Evolutionary conservation across 2,113 vertebrate species (phyloP).

Genomic region (Brachirus orientalis): DNA sequence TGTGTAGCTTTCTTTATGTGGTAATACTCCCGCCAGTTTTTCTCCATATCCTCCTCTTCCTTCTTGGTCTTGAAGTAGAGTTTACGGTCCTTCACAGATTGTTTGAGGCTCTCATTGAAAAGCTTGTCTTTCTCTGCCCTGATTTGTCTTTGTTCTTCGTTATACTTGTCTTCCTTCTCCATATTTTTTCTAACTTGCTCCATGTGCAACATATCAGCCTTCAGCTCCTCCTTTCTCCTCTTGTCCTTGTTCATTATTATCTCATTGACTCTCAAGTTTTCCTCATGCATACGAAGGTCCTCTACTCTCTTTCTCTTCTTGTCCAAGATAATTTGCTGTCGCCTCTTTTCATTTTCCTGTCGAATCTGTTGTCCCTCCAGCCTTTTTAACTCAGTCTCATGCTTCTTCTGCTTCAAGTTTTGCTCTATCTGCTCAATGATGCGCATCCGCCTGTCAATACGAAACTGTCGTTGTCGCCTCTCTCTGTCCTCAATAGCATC

Average conservation of each 20-base stretch:
- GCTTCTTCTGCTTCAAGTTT: neutral
- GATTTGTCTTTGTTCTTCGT: neutral
- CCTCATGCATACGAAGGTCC: neutral
- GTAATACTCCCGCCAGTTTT: neutral
- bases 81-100: neutral
- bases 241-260: neutral
- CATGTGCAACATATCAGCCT: neutral
- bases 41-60: neutral
- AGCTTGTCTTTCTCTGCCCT: neutral
- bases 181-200: neutral
- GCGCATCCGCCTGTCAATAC: neutral
- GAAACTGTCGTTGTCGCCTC: neutral
- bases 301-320: neutral
- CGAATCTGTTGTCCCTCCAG: neutral
- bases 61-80: neutral
- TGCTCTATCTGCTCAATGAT: neutral
- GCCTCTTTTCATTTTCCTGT: neutral
- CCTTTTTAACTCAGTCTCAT: neutral
- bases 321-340: neutral
- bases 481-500: neutral
- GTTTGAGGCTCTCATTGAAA: neutral
- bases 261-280: neutral
- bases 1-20: neutral
- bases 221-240: neutral
- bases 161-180: neutral